Evolutionary conservation across 2,888 invertebrate genomes (phyloP), one percentile per base, ranked within the genome.

Genomic region (Volucella bombylans): DNA sequence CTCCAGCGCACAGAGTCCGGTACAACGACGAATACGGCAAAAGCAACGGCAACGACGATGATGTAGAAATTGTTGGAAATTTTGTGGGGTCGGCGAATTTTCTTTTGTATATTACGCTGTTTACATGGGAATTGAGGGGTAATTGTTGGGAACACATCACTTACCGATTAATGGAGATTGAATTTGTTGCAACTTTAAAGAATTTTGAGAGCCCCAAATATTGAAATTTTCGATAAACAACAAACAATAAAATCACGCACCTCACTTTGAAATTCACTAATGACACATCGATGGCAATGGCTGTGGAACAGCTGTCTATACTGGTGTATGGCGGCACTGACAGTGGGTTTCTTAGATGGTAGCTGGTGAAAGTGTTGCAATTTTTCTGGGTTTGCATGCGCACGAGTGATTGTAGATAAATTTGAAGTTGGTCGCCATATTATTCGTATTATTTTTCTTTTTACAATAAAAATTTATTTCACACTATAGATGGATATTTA

Each of bases 171-270:
- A 61, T 81, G 31, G 57, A 15, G 76, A 72, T 72, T 72, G 14
- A 67, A 61, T 81, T 85, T 49, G 38, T 62, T 65, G 74, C 54
- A 83, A 74, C 18, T 67, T 79, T 31, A 62, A 14, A 1, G 43
- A 71, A 71, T 74, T 76, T 74, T 49, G 43, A 74, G 61, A 52
- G 47, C 61, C 49, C 74, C 79, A 71, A 74, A 80, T 79, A 69
- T 45, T 64, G 12, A 52, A 85, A 82, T 83, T 79, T 67, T 80
- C 72, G 49, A 80, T 82, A 87, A 86, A 81, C 82, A 87, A 87
- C 82, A 87, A 87, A 87, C 87, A 87, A 87, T 87, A 85, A 82
- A 86, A 79, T 80, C 86, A 82, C 81, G 77, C 79, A 85, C 87
- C 85, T 76, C 81, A 85, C 85, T 85, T 81, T 81, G 62, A 85